Evolutionary conservation across 2,113 vertebrate genomes (phyloP).

Genomic region (Alectura lathami): DNA sequence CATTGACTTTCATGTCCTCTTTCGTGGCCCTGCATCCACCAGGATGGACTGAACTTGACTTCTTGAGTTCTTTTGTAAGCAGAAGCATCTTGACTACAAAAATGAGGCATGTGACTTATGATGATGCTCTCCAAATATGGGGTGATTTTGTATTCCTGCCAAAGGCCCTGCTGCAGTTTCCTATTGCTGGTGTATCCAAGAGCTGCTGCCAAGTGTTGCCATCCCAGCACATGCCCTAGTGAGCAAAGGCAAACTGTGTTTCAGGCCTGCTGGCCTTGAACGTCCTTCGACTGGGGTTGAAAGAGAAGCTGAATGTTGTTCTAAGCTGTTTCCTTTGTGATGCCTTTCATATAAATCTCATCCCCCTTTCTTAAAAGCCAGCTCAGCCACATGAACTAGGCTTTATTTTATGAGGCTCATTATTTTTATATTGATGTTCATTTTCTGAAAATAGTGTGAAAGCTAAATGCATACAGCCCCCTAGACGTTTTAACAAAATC

Average conservation of each 20-base stretch:
- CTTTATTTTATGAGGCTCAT: slow-evolving; percentile 75
- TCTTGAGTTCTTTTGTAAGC: neutral
- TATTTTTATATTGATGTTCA: slow-evolving; percentile 77
- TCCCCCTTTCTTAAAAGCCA: slow-evolving; percentile 69
- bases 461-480: slow-evolving; percentile 74
- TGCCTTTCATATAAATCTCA: slow-evolving; percentile 68
- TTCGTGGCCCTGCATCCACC: neutral
- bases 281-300: slow-evolving; percentile 27
- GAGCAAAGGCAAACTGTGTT: neutral
- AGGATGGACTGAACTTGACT: neutral
- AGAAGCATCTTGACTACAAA: neutral
- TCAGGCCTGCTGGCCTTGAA: slow-evolving; percentile 38
- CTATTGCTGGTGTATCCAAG: neutral
- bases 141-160: neutral
- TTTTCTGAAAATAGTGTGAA: slow-evolving; percentile 75
- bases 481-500: slow-evolving; percentile 74
- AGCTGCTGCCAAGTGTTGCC: neutral
- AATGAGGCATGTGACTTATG: neutral
- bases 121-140: neutral
- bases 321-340: slow-evolving; percentile 66
- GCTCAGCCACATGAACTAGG: slow-evolving; percentile 65
- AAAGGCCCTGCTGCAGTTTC: neutral
- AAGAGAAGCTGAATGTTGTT: slow-evolving; percentile 59
- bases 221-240: neutral
- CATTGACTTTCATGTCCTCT: neutral